Evolutionary conservation across 2,113 vertebrate species (phyloP).

Genomic region (Poecilia latipinna): DNA sequence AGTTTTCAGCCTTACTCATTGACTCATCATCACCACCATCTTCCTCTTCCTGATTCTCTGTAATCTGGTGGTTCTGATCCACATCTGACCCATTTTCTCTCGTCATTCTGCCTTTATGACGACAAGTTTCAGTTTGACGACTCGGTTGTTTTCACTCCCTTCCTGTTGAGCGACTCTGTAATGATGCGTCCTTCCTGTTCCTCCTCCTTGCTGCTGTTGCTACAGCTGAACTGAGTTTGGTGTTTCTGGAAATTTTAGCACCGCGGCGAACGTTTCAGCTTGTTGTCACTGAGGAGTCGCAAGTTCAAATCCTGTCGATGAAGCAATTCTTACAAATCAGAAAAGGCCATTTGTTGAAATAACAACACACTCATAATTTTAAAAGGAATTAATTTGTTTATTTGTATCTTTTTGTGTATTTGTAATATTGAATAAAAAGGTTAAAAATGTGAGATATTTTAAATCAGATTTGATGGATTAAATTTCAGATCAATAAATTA

Average conservation of each 20-base stretch:
- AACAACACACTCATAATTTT: too few relatives aligned
- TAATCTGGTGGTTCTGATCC: not conserved
- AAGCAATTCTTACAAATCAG: not conserved
- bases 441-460: too few relatives aligned
- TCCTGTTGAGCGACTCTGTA: not conserved
- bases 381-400: too few relatives aligned
- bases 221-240: not conserved
- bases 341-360: too few relatives aligned
- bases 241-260: not conserved
- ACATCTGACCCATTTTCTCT: not conserved
- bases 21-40: not conserved
- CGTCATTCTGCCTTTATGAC: not conserved
- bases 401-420: too few relatives aligned
- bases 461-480: too few relatives aligned
- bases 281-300: not conserved
- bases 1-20: not conserved
- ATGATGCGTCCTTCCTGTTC: constrained; percentile 15
- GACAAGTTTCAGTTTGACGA: not conserved
- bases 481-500: too few relatives aligned
- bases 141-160: too few relatives aligned
- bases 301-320: not conserved
- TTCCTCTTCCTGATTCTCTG: not conserved
- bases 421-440: too few relatives aligned
- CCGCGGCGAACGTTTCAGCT: not conserved
- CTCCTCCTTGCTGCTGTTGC: not conserved